phyloP scores from a whole-genome alignment of 2,888 invertebrate genomes.

The Apodemia duryi region DNA sequence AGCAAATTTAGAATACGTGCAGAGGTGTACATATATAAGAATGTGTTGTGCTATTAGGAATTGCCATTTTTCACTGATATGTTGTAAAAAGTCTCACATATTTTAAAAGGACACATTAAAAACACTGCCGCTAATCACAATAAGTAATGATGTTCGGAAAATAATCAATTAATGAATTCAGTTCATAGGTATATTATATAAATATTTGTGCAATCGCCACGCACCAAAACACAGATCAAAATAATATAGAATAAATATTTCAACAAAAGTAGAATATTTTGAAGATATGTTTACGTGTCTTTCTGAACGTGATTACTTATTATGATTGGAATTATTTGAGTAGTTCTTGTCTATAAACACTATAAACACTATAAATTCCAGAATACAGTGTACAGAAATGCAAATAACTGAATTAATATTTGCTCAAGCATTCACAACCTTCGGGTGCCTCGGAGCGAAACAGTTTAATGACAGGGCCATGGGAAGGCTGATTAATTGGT shows the following conservation, averaged over 20 bases:
- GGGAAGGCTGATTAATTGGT: constrained; percentile 7
- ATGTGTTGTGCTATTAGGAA: constrained; percentile 2
- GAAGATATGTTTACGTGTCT: background rate
- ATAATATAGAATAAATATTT: too few species aligned
- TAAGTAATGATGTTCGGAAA: background rate
- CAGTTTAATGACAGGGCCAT: constrained; percentile 7
- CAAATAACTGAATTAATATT: constrained; percentile 6
- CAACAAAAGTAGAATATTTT: too few species aligned
- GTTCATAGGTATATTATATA: background rate
- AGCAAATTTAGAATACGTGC: constrained; percentile 15
- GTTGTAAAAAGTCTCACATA: background rate
- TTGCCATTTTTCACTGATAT: background rate
- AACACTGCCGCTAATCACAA: background rate
- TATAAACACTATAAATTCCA: too few species aligned
- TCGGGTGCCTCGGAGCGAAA: constrained; percentile 10
- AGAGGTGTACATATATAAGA: constrained; percentile 15
- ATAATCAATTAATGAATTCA: background rate
- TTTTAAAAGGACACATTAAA: background rate
- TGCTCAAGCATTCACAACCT: constrained; percentile 5
- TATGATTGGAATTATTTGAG: background rate
- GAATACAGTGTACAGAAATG: background rate
- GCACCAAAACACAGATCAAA: background rate
- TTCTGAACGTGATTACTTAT: background rate
- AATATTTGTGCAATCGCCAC: background rate
- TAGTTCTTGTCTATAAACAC: background rate